Base-by-base conservation (phyloP, 2,888 invertebrate genomes). In the Drosophila fungiperda region DNA sequence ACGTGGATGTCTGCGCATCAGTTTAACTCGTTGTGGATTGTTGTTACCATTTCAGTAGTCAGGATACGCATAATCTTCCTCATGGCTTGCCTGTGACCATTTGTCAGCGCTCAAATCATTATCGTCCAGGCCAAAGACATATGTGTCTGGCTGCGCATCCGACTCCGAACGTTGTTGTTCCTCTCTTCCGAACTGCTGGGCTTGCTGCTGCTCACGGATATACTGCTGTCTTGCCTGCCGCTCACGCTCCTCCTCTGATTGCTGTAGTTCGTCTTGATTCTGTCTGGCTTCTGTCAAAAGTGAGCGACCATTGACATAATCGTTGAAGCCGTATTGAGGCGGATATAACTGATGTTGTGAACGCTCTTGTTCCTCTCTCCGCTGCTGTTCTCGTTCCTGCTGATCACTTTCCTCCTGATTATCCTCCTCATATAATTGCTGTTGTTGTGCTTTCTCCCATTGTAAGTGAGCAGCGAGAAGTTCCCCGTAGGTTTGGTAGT, bases 21-120 rank as follows among this genome's bases (percentile, higher is more conserved):
- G 57, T 36, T 83, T 80, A 5, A 64, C 1, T 11, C 54, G 76
- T 9, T 40, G 66, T 12, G 68, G 64, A 7, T 15, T 15, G n/a
- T 59, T 50, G 4, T 29, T 9, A 11, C 0, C 17, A 9, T 48
- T 23, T 38, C 17, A n/a, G n/a, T 61, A 17, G n/a, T 49, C 17
- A 8, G 20, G 32, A 42, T 48, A 55, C 11, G 6, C 29, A 36
- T 15, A 3, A 8, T 40, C n/a, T 3, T 62, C 49, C 11, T 67
- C 52, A 29, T 72, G 64, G 9, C 79, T 75, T 11, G 12, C 54
- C 36, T 0, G n/a, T n/a, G n/a, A n/a, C n/a, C n/a, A n/a, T n/a
- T n/a, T 2, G 17, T 17, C 3, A 38, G 40, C 4, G 8, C 23
- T 23, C 15, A 45, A 45, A 45, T 45, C 45, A 45, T 1, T 23